Percentiles rank a stretch among this genome's conserved stretches.
Evolutionary conservation across 2,797 vertebrate genomes (phyloP).

Genomic region (Ciconia nigra): DNA sequence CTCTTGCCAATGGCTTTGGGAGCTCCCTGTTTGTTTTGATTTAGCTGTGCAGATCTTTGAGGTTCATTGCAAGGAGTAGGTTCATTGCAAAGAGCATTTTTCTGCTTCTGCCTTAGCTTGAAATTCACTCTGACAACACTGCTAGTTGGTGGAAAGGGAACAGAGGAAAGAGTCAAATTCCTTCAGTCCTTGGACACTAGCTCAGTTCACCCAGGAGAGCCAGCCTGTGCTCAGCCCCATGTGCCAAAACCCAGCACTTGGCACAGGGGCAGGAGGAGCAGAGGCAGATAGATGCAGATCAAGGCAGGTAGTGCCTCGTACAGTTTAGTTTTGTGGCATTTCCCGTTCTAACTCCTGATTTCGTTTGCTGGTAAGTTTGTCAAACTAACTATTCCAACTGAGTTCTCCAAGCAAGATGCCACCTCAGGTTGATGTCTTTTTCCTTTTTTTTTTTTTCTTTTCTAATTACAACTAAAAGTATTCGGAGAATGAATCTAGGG

Average conservation of each 20-base stretch:
- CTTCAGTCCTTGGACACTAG: neutral
- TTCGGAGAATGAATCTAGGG: neutral
- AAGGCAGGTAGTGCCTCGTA: neutral
- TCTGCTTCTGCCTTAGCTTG: neutral
- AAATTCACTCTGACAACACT: neutral
- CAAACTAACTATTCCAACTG: neutral
- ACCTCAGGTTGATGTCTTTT: neutral
- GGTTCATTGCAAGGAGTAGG: neutral
- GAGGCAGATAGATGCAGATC: neutral
- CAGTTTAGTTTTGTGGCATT: neutral
- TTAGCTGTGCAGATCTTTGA: neutral
- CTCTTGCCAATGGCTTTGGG: neutral
- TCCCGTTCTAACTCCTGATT: neutral
- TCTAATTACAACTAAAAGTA: neutral
- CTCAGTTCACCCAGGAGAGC: neutral
- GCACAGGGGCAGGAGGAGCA: neutral
- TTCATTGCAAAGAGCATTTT: neutral
- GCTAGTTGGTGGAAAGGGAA: neutral
- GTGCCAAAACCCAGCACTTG: neutral
- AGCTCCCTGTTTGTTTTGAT: neutral
- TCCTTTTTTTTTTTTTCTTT: neutral
- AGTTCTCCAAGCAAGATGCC: neutral
- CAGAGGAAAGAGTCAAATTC: neutral
- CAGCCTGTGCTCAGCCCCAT: neutral
- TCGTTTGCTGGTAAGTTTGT: neutral